phyloP scores from a whole-genome alignment of 2,113 vertebrate genomes.

The Entosphenus tridentatus region DNA sequence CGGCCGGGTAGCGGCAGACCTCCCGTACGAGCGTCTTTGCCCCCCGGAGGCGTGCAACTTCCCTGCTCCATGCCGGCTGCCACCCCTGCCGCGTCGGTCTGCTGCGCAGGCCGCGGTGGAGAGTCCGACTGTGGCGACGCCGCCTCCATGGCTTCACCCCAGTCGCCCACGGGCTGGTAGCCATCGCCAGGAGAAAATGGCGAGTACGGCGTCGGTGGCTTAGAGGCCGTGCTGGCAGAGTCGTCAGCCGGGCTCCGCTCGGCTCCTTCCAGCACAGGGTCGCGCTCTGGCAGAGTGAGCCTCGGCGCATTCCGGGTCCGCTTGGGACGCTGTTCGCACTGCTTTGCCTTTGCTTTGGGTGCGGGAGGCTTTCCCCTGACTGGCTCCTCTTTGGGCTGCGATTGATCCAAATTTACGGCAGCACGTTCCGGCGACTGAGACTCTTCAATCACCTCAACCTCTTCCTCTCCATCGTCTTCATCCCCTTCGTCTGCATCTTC shows the following conservation, averaged over 20 bases:
- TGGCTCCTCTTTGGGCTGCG: too few relatives aligned
- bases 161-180: conserved; percentile 39
- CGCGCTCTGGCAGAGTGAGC: background rate
- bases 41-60: too few relatives aligned
- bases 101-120: too few relatives aligned
- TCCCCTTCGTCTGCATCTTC: conserved; percentile 26
- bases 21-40: too few relatives aligned
- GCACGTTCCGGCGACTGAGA: too few relatives aligned
- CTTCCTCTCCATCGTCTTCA: conserved; percentile 18
- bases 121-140: conserved; percentile 21
- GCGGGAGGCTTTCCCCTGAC: too few relatives aligned
- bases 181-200: conserved; percentile 30
- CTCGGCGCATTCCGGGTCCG: conserved; percentile 10
- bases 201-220: conserved; percentile 16
- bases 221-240: background rate
- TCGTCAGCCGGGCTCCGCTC: background rate
- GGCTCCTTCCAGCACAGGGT: background rate
- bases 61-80: too few relatives aligned
- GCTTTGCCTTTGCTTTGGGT: too few relatives aligned
- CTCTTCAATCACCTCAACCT: conserved; percentile 11
- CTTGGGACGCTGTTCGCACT: conserved; percentile 15
- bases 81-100: too few relatives aligned
- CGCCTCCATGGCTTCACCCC: conserved; percentile 75
- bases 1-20: too few relatives aligned
- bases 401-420: too few relatives aligned